These are phyloP conservation scores for Ceratosolen solmsi DNA, from an alignment of 1,140 invertebrate genomes.

Conservation along the genomic window DNA sequence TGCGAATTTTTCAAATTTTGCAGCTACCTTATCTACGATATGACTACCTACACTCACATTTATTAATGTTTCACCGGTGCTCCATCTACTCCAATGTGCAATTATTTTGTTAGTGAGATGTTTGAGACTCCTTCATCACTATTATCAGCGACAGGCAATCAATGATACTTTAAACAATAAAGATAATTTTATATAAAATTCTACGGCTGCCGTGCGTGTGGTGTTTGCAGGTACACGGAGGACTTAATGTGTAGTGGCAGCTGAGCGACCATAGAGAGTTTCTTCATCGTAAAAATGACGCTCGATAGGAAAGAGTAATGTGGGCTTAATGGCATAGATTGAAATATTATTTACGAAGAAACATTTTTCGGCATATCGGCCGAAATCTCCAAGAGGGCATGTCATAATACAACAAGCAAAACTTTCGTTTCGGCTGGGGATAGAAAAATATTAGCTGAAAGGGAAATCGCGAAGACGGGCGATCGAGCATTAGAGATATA, in stretches of 20 bases:
- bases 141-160: too few species aligned
- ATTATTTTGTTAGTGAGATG: too few species aligned
- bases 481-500: background rate
- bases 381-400: background rate
- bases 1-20: background rate
- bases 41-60: too few species aligned
- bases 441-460: conserved; percentile 1
- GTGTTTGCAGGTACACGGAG: too few species aligned
- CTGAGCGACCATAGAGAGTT: background rate
- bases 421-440: background rate
- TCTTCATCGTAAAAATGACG: background rate
- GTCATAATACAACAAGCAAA: background rate
- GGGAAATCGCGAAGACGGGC: background rate
- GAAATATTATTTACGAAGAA: conserved; percentile 7
- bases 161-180: too few species aligned
- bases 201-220: too few species aligned
- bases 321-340: background rate
- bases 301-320: background rate
- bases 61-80: too few species aligned
- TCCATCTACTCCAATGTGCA: too few species aligned
- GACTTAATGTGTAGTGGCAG: too few species aligned
- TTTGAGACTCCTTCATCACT: too few species aligned
- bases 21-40: background rate
- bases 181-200: too few species aligned
- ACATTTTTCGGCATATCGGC: background rate